Conservation (phyloP, 2,888 invertebrate genomes). For the Epicampocera succincta region DNA sequence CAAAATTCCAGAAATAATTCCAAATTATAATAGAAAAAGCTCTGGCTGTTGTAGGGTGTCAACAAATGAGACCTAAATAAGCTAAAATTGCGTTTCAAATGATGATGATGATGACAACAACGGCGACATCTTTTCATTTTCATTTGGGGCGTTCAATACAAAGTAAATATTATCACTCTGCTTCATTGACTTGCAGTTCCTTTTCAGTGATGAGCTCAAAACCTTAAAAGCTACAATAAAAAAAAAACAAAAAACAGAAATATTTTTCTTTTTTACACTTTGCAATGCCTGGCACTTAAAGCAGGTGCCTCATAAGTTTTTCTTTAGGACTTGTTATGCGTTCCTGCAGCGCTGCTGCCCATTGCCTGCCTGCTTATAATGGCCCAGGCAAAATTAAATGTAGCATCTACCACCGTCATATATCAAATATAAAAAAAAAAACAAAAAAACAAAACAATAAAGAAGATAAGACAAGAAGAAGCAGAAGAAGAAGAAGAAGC, state of each 20-base stretch:
- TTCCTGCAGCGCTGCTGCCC: slow-evolving; percentile 32
- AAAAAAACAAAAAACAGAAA: slow-evolving; percentile 6
- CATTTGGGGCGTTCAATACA: slow-evolving; percentile 24
- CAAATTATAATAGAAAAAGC: no score
- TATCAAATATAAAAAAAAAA: no score
- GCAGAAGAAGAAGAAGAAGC: not conserved
- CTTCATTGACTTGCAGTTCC: slow-evolving; percentile 46
- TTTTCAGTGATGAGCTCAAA: slow-evolving; percentile 36
- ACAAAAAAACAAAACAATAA: not conserved
- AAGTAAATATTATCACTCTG: slow-evolving; percentile 47
- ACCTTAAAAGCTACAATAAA: slow-evolving; percentile 18
- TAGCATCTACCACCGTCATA: slow-evolving; percentile 40
- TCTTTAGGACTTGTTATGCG: slow-evolving; percentile 7
- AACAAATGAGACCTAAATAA: slow-evolving; percentile 12
- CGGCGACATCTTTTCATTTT: slow-evolving; percentile 60
- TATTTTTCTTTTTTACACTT: slow-evolving; percentile 9
- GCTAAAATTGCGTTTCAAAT: slow-evolving; percentile 17
- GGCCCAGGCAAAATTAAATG: slow-evolving; percentile 39
- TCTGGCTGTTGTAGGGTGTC: slow-evolving; percentile 34
- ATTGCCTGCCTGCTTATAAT: slow-evolving; percentile 39
- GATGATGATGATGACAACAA: slow-evolving; percentile 63
- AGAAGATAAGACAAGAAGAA: not conserved
- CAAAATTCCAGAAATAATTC: no score
- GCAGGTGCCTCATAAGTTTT: slow-evolving; percentile 62
- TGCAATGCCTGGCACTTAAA: slow-evolving; percentile 46